Base-by-base conservation (phyloP, 2,113 vertebrate species). In the Rhombomys opimus region DNA sequence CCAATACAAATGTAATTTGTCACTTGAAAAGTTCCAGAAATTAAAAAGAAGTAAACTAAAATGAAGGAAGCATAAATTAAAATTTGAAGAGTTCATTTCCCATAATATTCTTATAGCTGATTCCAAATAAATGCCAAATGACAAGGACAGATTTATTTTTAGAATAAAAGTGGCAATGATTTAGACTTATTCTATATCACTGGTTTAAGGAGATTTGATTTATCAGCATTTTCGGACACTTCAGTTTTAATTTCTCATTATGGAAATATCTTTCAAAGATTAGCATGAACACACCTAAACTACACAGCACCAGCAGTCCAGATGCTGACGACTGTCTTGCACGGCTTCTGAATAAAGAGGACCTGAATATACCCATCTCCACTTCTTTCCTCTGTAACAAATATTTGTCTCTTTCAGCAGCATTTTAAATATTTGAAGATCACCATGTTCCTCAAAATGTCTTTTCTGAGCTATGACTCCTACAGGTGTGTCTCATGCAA, bases 61-160 rank as follows among this genome's bases (percentile, higher is more conserved):
- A 82, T 38, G 59, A 7, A 46, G 59, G 65, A 10, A 65, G 38
- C 1, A 0, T 57, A 92, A 70, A 27, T 32, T 88, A 95, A 85
- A 85, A 85, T 88, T 65, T 85, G 54, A 91, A 25, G 15, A 95
- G 52, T 59, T 87, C 10, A 14, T 72, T 54, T 76, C 61, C 82
- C 27, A 63, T 41, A 75, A 63, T 9, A 70, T 68, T 68, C 15
- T 57, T 61, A 80, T 7, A 27, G 54, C 15, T 88, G 41, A 93
- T 61, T 93, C 75, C 50, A 87, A 6, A 59, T 41, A 87, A 87
- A 96, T 59, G 46, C 22, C 54, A 97, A 96, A 87, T 27, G 30
- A 67, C 1, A 77, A 46, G 87, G 86, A 86, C 25, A 63, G 3
- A 52, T 41, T 32, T 32, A 68, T 90, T 61, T 32, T 87, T 57